phyloP scores from a whole-genome alignment of 2,888 invertebrate species.

The Drosophila acutilabella region DNA sequence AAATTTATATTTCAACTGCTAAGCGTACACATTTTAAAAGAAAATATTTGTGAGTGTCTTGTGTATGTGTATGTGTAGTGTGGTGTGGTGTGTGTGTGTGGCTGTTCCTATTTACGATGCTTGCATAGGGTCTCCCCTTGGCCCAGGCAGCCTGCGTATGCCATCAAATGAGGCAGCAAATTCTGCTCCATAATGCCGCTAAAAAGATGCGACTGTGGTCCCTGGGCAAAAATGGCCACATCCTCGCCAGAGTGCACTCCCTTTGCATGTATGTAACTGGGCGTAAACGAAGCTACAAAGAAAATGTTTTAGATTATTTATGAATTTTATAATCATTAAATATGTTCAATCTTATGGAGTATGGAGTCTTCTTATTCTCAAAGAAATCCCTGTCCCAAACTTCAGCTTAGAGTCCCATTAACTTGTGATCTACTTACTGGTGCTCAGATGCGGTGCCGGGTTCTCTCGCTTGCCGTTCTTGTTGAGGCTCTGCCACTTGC shows the following conservation, averaged over 20 bases:
- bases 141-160: constrained; percentile 90
- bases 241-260: constrained; percentile 93
- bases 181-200: constrained; percentile 92
- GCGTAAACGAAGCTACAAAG: constrained; percentile 64
- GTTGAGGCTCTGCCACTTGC: constrained; percentile 85
- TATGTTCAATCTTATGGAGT: too few relatives aligned
- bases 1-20: constrained; percentile 36
- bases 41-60: too few relatives aligned
- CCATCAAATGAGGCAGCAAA: constrained; percentile 90
- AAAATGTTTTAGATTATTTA: neutral
- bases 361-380: too few relatives aligned
- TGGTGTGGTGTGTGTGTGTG: neutral
- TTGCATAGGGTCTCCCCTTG: constrained; percentile 82
- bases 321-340: too few relatives aligned
- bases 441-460: constrained; percentile 55
- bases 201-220: constrained; percentile 92
- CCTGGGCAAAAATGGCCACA: constrained; percentile 91
- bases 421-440: constrained; percentile 45
- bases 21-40: constrained; percentile 5
- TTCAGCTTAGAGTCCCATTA: too few relatives aligned
- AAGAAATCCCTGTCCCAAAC: too few relatives aligned
- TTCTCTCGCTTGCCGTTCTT: constrained; percentile 68
- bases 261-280: constrained; percentile 79
- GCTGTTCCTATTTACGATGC: constrained; percentile 3
- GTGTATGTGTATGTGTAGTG: too few relatives aligned